Evolutionary conservation across 2,113 vertebrate species (phyloP), one percentile per base, ranked within the genome.

Genomic region (Ophthalmolycus amberensis): DNA sequence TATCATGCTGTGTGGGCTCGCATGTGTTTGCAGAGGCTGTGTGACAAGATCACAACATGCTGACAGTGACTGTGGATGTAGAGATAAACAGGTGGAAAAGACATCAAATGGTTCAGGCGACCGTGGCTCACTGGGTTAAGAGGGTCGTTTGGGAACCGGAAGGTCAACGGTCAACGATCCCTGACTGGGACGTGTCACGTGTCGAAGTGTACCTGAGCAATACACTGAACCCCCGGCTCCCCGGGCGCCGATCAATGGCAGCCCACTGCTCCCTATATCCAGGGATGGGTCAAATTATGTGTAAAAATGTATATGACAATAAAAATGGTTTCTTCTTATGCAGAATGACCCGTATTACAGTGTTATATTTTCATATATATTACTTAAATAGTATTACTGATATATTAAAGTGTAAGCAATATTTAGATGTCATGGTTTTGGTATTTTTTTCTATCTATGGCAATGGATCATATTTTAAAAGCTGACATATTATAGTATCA

Each of bases 51-150:
- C 34, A 18, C 18, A 54, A 48, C 65, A 64, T 0, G 6, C 46
- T 76, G 77, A 58, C 37, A 73, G 62, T 66, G 64, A 62, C 56
- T 72, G 25, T 73, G 62, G 27, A 68, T 68, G 59, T 69, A 44
- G 77, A 80, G 48, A 69, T 66, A 64, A 79, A 75, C 9, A 52
- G 11, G 34, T 65, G 20, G 42, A 40, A 71, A 67, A 44, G 7
- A 32, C n/a, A 64, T 60, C 27, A 52, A 22, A 32, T 65, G 63
- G 27, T 4, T 62, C 54, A 54, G 50, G 60, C 38, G n/a, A n/a
- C n/a, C n/a, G n/a, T n/a, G n/a, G n/a, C n/a, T n/a, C n/a, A n/a
- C n/a, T n/a, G n/a, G n/a, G n/a, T n/a, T n/a, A n/a, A n/a, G n/a
- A n/a, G n/a, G n/a, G n/a, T n/a, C n/a, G n/a, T n/a, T n/a, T n/a